Evolutionary conservation across 53 echinoderm and acorn worm genomes (phyloP).

Genomic region (Paracentrotus lividus): DNA sequence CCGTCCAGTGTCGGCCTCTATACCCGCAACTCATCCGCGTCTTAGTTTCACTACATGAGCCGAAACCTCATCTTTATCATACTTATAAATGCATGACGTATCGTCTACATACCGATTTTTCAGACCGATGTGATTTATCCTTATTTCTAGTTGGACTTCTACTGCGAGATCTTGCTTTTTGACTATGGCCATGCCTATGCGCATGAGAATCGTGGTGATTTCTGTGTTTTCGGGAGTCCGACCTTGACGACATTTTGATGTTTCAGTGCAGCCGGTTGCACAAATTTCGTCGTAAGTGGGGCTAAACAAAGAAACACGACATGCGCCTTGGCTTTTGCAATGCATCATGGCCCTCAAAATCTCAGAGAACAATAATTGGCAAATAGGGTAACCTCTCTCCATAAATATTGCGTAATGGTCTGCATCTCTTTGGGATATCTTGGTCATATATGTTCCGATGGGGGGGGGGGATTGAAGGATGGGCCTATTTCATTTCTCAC

Average conservation of each 20-base stretch:
- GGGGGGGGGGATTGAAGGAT: too few relatives aligned
- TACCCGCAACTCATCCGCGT: background rate
- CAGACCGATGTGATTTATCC: constrained; percentile 33
- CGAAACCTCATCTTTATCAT: background rate
- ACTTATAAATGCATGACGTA: too few relatives aligned
- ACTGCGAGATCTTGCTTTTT: constrained; percentile 52
- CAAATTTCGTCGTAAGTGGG: background rate
- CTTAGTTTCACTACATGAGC: background rate
- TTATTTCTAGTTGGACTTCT: constrained; percentile 35
- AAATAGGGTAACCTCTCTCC: too few relatives aligned
- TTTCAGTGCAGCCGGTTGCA: too few relatives aligned
- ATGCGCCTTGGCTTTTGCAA: too few relatives aligned
- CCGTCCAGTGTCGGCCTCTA: background rate
- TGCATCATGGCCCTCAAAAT: too few relatives aligned
- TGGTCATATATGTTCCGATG: too few relatives aligned
- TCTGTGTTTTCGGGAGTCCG: background rate
- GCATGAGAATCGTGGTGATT: background rate
- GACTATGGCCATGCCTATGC: background rate
- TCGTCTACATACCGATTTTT: constrained; percentile 28
- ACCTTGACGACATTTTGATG: constrained; percentile 53
- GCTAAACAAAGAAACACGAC: background rate
- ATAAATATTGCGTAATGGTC: too few relatives aligned
- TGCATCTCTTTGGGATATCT: too few relatives aligned
- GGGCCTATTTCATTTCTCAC: too few relatives aligned
- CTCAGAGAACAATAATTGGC: too few relatives aligned